Evolutionary conservation across 2,797 vertebrate species (phyloP), one percentile per base, ranked within the genome.

Genomic region (Sitta carolinensis): DNA sequence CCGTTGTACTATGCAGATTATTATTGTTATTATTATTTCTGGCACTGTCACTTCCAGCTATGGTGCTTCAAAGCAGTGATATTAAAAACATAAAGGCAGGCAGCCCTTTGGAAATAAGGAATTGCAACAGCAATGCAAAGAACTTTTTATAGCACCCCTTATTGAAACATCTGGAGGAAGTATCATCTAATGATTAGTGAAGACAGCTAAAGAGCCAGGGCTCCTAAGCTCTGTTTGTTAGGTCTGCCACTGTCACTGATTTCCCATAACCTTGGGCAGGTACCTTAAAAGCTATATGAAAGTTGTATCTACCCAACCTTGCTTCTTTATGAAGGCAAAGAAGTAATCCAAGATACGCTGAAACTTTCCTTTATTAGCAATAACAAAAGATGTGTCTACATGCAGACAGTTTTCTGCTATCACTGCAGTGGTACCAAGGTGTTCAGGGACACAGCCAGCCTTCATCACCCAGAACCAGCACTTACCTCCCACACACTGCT

Each of bases 21-120:
- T 96, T 95, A 95, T 89, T 97, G 81, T 95, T 95, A 82, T 94
- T 97, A 94, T 94, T 97, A 94, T 95, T 95, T 95, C 93, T 96
- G 95, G 94, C 77, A 0, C 86, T 90, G 91, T 95, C 95, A 94
- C 75, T 96, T 91, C 80, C 64, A 93, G 94, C 94, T 87, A 36
- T 80, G 64, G 81, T 89, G 91, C 96, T 97, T 95, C 96, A 96
- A 97, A 97, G 95, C 86, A 84, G 52, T 36, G 77, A 95, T 93
- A 97, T 94, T 94, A 93, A 96, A 96, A 96, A 94, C 94, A 96
- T 84, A 72, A 93, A 96, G 85, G 91, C 90, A 78, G 64, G n/a
- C 93, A 94, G 81, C 40, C 80, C 78, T 94, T 91, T 90, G 77
- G 91, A 95, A 93, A 77, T 36, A 36, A 92, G 68, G 42, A 91